Evolutionary conservation across 2,113 vertebrate species (phyloP).

Genomic region (Caloenas nicobarica): DNA sequence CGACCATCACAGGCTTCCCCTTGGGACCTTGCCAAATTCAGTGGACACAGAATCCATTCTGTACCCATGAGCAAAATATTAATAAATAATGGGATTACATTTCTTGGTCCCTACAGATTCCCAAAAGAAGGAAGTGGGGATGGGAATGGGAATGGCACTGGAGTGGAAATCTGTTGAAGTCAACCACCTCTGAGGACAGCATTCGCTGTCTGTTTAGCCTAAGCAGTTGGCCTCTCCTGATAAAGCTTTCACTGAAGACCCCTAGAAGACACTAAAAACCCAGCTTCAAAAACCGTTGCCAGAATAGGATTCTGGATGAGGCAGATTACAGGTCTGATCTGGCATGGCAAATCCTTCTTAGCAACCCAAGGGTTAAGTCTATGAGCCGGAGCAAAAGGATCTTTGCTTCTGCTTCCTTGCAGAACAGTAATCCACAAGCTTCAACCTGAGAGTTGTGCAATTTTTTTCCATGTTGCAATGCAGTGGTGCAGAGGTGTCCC

Average conservation of each 20-base stretch:
- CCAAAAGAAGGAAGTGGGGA: not conserved
- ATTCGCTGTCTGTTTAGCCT: not conserved
- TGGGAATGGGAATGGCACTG: not conserved
- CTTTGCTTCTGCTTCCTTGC: not conserved
- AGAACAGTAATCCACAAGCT: not conserved
- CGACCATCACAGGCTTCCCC: not conserved
- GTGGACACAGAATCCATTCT: not conserved
- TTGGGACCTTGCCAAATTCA: not conserved
- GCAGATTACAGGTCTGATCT: not conserved
- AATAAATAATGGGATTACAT: not conserved
- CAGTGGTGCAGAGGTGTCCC: not conserved
- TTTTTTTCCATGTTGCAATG: fast-evolving
- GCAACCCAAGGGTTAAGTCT: not conserved
- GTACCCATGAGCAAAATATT: not conserved
- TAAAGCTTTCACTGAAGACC: not conserved
- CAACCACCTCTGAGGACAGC: not conserved
- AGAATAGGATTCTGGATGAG: not conserved
- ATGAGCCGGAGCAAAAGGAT: not conserved
- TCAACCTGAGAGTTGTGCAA: not conserved
- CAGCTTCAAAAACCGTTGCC: not conserved
- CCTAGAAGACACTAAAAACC: not conserved
- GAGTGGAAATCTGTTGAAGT: not conserved
- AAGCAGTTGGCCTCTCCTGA: not conserved
- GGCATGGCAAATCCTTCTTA: not conserved
- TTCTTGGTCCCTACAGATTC: not conserved